Evolutionary conservation across 2,113 vertebrate species (phyloP), one percentile per base, ranked within the genome.

Genomic region (Numenius arquata): DNA sequence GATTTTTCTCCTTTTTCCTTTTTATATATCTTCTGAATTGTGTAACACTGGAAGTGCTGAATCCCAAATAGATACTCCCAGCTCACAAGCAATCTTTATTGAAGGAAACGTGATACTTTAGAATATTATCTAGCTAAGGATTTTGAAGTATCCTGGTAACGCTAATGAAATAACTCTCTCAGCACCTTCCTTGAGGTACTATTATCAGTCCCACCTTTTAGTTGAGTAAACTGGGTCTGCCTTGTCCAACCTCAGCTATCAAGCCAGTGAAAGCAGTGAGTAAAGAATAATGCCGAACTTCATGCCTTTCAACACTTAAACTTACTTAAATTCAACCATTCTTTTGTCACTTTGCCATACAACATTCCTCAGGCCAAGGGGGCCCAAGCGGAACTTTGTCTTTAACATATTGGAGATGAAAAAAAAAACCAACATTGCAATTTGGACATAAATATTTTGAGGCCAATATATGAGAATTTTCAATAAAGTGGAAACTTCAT

Each of bases 141-240:
- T 84, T 90, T 86, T 89, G 11, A 78, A 84, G 34, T 32, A 30
- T 78, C 91, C 74, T 40, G 18, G 53, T 95, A 94, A 91, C 0
- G 6, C 9, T 84, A 96, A 94, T 92, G 67, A 93, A 92, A 92
- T 81, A 84, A 84, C 65, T 82, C 71, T 59, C 38, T 93, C 83
- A 83, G 40, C 79, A 77, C 17, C 16, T 86, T 2, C 0, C 52
- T 72, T 36, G 3, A 62, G 43, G 27, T 87, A 45, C 25, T 81
- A 56, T 71, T 89, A 90, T 75, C 40, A 65, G 27, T 92, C 43
- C 72, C 48, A 87, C 40, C 43, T 95, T 93, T 81, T 45, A 72
- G 20, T 10, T 53, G 62, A 91, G 43, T 84, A 92, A 92, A 90
- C 38, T 81, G 15, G 3, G 25, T 32, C 56, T 90, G 67, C 27